Conservation (phyloP, 2,888 invertebrate species). For the Oligia fasciuncula region DNA sequence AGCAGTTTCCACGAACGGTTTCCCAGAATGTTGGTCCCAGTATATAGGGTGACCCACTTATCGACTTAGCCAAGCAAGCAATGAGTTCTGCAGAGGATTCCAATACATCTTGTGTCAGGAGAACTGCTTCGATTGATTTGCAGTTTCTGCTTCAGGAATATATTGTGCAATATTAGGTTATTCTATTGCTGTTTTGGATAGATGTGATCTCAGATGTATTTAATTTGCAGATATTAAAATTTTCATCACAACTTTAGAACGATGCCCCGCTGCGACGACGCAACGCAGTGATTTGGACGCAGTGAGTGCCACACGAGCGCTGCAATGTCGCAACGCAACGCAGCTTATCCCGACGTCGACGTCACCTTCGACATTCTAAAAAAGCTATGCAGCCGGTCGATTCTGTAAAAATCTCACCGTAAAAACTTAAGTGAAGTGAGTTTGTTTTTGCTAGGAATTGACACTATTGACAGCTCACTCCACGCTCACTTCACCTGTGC, state of each 20-base stretch:
- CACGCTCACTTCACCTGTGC: too few species aligned
- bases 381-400: too few species aligned
- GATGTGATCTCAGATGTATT: background rate
- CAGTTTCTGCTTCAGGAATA: conserved; percentile 18
- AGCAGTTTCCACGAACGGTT: conserved; percentile 20
- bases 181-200: conserved; percentile 6
- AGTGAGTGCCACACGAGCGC: too few species aligned
- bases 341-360: too few species aligned
- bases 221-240: background rate
- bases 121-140: conserved; percentile 48
- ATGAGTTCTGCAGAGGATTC: conserved; percentile 41
- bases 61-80: conserved; percentile 42
- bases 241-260: background rate
- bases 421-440: too few species aligned
- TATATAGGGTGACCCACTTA: conserved; percentile 51
- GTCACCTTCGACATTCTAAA: too few species aligned
- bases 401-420: too few species aligned
- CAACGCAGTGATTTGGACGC: background rate
- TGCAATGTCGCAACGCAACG: too few species aligned
- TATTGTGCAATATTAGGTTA: conserved; percentile 20
- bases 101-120: conserved; percentile 58
- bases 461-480: too few species aligned
- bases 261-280: background rate
- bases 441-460: too few species aligned
- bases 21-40: conserved; percentile 8